Base-by-base conservation (phyloP, 2,113 vertebrate species). In the Jaculus jaculus region DNA sequence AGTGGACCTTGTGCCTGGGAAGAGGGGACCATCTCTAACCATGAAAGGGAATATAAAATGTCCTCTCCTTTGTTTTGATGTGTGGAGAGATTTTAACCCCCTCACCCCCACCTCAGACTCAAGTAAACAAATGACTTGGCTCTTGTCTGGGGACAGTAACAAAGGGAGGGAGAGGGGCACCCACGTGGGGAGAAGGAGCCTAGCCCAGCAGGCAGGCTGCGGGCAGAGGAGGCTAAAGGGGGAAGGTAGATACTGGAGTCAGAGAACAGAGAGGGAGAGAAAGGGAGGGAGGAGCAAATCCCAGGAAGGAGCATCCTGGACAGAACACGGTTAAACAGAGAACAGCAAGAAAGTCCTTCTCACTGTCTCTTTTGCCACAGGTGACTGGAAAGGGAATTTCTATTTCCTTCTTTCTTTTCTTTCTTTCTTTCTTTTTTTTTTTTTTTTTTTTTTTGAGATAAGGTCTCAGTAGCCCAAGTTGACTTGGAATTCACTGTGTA, bases 11-110 rank as follows among this genome's bases (percentile, higher is more conserved):
- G 93, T 32, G 61, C 75, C 42, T 26, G 84, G 61, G 34, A 82
- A 88, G 63, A 77, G 93, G 69, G 54, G 60, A 68, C 87, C 89
- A 71, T 94, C 89, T 90, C 90, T 73, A 85, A 80, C 96, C 94
- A 73, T 85, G 91, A 95, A 75, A 94, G 87, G 89, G 84, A 93
- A 94, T 83, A 93, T 58, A 95, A 95, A 92, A 95, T 61, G 84
- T 66, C 78, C 87, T 60, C 82, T 80, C 84, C 95, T 96, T 95
- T 94, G 95, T 90, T 94, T 86, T 77, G 81, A 86, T 9, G 90
- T 81, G 91, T 34, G 8, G 83, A 88, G 92, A 82, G 94, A 92
- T 90, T 86, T 95, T 92, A 74, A 77, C 90, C 39, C 74, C 91
- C 89, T 72, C 82, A 61, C 89, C 47, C 74, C 37, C 54, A 30